Conservation (phyloP, 2,797 vertebrate genomes). For the Trematomus bernacchii region DNA sequence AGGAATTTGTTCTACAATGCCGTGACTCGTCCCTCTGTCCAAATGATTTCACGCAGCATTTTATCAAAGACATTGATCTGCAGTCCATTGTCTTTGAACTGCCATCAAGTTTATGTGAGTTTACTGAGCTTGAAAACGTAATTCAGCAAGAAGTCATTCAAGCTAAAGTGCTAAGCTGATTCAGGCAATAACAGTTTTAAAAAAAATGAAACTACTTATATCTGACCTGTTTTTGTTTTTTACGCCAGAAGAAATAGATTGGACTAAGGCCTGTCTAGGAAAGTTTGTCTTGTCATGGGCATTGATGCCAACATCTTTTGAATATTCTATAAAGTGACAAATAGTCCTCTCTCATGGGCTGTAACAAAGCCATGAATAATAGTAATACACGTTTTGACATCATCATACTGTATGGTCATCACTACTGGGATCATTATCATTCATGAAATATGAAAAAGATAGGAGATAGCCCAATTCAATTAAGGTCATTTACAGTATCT, state of each 20-base stretch:
- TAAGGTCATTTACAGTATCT: not conserved
- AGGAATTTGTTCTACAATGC: constrained; percentile 67
- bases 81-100: not conserved
- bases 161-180: no score
- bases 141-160: not conserved
- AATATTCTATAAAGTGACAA: not conserved
- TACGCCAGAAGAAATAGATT: no score
- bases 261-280: no score
- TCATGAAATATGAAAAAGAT: not conserved
- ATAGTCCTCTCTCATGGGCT: not conserved
- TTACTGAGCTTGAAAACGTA: not conserved
- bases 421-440: not conserved
- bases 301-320: not conserved
- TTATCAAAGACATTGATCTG: constrained; percentile 19
- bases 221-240: no score
- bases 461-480: not conserved
- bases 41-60: constrained; percentile 43
- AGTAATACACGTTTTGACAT: not conserved
- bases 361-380: not conserved
- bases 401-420: not conserved
- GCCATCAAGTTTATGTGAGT: not conserved
- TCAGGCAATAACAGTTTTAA: no score
- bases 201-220: no score
- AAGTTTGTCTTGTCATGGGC: not conserved
- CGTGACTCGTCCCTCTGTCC: constrained; percentile 37